Evolutionary conservation across 2,113 vertebrate species (phyloP), one percentile per base, ranked within the genome.

Genomic region (Ascaphus truei): DNA sequence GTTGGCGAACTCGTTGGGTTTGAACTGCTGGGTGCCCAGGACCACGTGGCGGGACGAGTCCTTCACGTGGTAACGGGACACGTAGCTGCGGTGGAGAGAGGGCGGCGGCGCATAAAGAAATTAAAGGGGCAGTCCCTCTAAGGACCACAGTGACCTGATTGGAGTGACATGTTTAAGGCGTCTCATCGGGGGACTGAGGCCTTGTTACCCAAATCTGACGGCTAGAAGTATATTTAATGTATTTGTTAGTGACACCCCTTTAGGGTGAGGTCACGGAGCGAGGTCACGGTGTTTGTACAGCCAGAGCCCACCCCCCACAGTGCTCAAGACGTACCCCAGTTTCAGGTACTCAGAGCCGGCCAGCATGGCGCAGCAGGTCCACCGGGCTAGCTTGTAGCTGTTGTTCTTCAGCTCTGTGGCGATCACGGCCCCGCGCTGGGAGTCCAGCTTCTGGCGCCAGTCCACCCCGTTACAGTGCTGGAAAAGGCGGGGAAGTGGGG

Each of bases 361-460:
- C 82, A 99, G 84, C 83, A 99, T 80, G 0, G 96, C 96, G 0
- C 96, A 99, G 84, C 95, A 97, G 1, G 97, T 99, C 97, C 97
- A 99, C 13, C 96, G 93, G 4, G 97, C 96, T 79, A 99, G 62
- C 73, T 99, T 99, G 84, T 99, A 98, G 89, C 96, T 98, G 89
- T 99, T 99, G 75, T 99, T 99, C 84, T 99, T 99, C 81, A 99
- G 86, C 86, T 99, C 97, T 0, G 97, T 99, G 86, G 97, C 97
- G 29, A 99, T 91, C 69, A 99, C 97, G 0, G 97, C 96, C 22
- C 97, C 97, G 27, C 97, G 84, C 92, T 99, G 97, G 0, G 97
- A 99, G 81, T 99, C 97, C 66, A 99, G 88, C 85, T 99, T 99
- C 90, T 99, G 97, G 45, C 97, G 91, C 97, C 97, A 99, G 89